Conservation (phyloP, 1,140 invertebrate genomes). For the Stenopsyche tienmushanensis region DNA sequence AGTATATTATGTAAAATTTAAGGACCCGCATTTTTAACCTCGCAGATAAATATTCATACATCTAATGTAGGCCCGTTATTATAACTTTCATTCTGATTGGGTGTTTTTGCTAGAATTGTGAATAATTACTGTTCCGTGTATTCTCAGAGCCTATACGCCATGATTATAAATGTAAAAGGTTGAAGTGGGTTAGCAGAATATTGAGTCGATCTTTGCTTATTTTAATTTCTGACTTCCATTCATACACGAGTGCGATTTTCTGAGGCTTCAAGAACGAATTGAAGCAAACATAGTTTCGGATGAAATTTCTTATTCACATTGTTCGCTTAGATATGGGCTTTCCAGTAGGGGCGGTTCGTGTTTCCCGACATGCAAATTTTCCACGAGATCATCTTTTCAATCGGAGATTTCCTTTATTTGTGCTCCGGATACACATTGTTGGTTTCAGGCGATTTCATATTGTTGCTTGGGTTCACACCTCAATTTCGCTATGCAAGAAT, state of each 20-base stretch:
- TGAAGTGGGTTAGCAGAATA: too few relatives aligned
- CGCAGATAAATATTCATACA: too few relatives aligned
- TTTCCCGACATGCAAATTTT: not conserved
- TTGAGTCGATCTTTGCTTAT: not conserved
- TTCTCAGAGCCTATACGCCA: too few relatives aligned
- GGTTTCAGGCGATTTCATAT: not conserved
- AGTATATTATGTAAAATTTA: too few relatives aligned
- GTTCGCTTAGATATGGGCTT: not conserved
- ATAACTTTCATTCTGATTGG: too few relatives aligned
- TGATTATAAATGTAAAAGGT: too few relatives aligned
- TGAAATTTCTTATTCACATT: not conserved
- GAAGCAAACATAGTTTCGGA: not conserved
- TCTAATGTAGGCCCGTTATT: too few relatives aligned
- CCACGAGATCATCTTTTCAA: not conserved
- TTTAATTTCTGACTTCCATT: not conserved
- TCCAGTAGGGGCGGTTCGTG: too few relatives aligned
- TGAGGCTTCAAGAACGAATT: not conserved
- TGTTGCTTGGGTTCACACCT: not conserved
- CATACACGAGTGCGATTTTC: not conserved
- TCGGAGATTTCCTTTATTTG: not conserved
- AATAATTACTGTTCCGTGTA: too few relatives aligned
- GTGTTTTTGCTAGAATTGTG: too few relatives aligned
- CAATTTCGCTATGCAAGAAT: constrained; percentile 6
- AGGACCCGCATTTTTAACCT: too few relatives aligned
- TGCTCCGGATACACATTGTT: not conserved